Evolutionary conservation across 2,113 vertebrate genomes (phyloP).

Genomic region (Asarcornis scutulata): DNA sequence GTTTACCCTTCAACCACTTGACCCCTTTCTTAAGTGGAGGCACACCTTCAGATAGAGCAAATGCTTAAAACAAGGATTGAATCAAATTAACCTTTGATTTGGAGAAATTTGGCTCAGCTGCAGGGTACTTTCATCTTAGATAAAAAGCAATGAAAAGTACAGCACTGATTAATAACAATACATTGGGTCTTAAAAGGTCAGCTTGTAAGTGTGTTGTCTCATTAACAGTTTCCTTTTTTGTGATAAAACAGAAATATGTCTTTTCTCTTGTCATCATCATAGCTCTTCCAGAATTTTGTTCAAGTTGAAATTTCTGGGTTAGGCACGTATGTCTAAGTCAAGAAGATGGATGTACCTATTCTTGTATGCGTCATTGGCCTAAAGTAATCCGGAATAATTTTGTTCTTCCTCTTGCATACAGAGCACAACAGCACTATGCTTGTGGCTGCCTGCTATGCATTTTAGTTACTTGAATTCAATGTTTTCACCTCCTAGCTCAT

Average conservation of each 20-base stretch:
- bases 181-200: conserved; percentile 10
- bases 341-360: not conserved
- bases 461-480: not conserved
- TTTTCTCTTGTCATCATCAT: conserved; percentile 1
- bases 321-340: not conserved
- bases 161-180: not conserved
- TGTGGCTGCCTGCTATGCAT: not conserved
- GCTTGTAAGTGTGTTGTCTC: not conserved
- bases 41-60: conserved; percentile 15
- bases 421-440: not conserved
- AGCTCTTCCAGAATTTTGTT: not conserved
- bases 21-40: conserved; percentile 4
- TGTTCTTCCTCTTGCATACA: not conserved
- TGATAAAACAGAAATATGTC: not conserved
- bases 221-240: not conserved
- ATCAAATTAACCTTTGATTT: conserved; percentile 23
- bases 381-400: not conserved
- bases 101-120: not conserved
- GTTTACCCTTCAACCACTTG: not conserved
- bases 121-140: not conserved
- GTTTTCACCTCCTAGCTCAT: not conserved
- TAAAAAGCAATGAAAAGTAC: not conserved
- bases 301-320: not conserved
- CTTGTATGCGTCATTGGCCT: not conserved
- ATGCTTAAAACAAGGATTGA: conserved; percentile 17